These are phyloP conservation scores for Lepisosteus oculatus DNA, from an alignment of 2,113 vertebrate species.

Conservation along the genomic window DNA sequence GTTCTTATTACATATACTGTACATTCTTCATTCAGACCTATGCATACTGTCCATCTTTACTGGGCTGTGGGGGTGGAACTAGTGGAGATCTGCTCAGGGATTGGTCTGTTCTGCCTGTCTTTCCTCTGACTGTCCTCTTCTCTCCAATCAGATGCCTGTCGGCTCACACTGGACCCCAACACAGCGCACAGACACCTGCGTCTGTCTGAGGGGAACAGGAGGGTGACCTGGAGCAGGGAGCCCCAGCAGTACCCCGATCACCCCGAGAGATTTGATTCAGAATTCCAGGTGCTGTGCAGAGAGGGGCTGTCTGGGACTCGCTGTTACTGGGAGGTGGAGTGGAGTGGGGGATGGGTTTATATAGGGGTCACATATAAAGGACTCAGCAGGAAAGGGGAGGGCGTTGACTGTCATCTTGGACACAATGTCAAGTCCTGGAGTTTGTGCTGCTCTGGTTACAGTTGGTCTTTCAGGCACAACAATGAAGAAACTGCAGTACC, in stretches of 20 bases:
- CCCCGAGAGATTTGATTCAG: conserved; percentile 44
- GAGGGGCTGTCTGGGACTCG: conserved; percentile 44
- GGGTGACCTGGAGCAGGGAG: too few relatives aligned
- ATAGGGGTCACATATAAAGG: conserved; percentile 56
- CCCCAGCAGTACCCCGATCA: conserved; percentile 13
- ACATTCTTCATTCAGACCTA: too few relatives aligned
- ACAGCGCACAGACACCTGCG: too few relatives aligned
- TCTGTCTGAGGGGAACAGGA: too few relatives aligned
- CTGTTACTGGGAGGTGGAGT: conserved; percentile 67
- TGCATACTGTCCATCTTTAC: too few relatives aligned
- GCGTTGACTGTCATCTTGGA: conserved; percentile 56
- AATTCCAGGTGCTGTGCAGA: conserved; percentile 63
- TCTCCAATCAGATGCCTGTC: too few relatives aligned
- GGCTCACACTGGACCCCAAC: too few relatives aligned
- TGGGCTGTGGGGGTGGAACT: too few relatives aligned
- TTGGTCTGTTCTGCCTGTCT: too few relatives aligned
- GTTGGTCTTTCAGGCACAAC: conserved; percentile 62
- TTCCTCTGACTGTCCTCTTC: too few relatives aligned
- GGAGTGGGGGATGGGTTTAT: conserved; percentile 51
- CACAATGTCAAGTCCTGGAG: conserved; percentile 64
- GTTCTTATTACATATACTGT: too few relatives aligned
- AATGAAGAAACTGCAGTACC: conserved; percentile 28
- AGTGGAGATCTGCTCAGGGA: too few relatives aligned
- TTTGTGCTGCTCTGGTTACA: conserved; percentile 56
- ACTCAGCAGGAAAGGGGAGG: conserved; percentile 31